These are phyloP conservation scores for Marisa cornuarietis DNA, from an alignment of 1,140 invertebrate species.

Conservation along the genomic window DNA sequence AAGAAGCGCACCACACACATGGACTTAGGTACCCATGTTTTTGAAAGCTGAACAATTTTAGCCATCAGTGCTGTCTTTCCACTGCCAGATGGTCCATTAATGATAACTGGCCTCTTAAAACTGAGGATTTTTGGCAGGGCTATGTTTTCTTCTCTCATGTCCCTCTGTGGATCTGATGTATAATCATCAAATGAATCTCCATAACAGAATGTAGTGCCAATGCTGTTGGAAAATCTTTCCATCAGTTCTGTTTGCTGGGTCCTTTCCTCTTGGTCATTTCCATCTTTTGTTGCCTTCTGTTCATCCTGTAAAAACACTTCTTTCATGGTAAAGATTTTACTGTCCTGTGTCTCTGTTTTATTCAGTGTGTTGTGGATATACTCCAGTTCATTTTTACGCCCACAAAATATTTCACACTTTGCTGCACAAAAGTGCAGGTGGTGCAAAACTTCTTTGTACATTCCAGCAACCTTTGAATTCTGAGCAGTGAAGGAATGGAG, in stretches of 20 bases:
- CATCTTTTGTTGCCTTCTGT: background rate
- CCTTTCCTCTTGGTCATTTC: background rate
- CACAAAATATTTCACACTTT: conserved; percentile 43
- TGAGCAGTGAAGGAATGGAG: conserved; percentile 3
- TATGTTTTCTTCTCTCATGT: conserved; percentile 31
- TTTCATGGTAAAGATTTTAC: background rate
- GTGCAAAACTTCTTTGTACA: conserved; percentile 85
- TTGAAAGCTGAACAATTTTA: conserved; percentile 30
- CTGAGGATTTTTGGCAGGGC: conserved; percentile 13
- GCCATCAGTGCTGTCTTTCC: conserved; percentile 55
- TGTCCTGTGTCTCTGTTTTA: background rate
- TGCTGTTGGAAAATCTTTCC: conserved; percentile 9
- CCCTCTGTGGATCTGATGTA: conserved; percentile 32
- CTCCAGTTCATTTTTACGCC: conserved; percentile 38
- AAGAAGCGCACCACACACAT: conserved; percentile 48
- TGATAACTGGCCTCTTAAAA: conserved; percentile 40
- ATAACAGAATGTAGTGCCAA: conserved; percentile 26
- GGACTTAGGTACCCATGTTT: conserved; percentile 39
- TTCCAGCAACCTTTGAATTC: conserved; percentile 18
- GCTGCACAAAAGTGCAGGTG: conserved; percentile 85
- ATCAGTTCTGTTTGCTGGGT: conserved; percentile 4
- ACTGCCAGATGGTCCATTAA: conserved; percentile 46
- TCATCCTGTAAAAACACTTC: conserved; percentile 8
- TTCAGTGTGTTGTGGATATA: conserved; percentile 26
- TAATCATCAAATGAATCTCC: conserved; percentile 32